Conservation (phyloP, 2,113 vertebrate species). For the Lycaon pictus region DNA sequence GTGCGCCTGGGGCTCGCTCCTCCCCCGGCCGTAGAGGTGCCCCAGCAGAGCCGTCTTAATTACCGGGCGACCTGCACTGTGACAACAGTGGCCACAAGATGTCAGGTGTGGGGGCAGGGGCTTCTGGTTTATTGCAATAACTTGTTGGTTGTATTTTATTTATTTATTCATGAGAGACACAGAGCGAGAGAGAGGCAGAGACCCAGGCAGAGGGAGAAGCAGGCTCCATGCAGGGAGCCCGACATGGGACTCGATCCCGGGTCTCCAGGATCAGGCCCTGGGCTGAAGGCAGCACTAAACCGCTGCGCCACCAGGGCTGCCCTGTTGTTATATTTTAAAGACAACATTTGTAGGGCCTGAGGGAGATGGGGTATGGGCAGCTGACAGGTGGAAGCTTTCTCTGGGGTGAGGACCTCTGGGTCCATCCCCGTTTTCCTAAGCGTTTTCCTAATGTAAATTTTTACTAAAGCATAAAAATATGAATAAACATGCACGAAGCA, state of each 20-base stretch:
- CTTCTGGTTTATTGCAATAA: neutral
- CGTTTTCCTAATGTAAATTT: neutral
- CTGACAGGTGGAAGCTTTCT: neutral
- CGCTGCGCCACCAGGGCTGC: too few species aligned
- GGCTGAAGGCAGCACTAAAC: too few species aligned
- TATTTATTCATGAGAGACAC: too few species aligned
- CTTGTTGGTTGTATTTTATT: neutral
- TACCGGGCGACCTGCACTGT: neutral
- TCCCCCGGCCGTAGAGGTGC: rapidly evolving
- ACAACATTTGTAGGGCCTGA: neutral
- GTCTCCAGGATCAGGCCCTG: too few species aligned
- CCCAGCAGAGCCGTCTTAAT: neutral
- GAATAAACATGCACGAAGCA: rapidly evolving
- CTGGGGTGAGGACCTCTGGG: neutral
- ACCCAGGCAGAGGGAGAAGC: too few species aligned
- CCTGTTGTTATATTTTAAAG: neutral
- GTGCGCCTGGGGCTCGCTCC: neutral
- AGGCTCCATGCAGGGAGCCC: too few species aligned
- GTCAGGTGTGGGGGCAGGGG: neutral
- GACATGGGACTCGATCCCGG: too few species aligned
- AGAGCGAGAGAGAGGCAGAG: too few species aligned
- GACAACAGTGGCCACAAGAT: neutral
- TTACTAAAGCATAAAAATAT: neutral
- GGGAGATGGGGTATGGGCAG: rapidly evolving
- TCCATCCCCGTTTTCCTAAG: neutral